Percentiles rank a stretch among this genome's conserved stretches.
These are phyloP conservation scores for Drosophila birchii DNA, from an alignment of 2,888 invertebrate genomes.

Conservation along the genomic window DNA sequence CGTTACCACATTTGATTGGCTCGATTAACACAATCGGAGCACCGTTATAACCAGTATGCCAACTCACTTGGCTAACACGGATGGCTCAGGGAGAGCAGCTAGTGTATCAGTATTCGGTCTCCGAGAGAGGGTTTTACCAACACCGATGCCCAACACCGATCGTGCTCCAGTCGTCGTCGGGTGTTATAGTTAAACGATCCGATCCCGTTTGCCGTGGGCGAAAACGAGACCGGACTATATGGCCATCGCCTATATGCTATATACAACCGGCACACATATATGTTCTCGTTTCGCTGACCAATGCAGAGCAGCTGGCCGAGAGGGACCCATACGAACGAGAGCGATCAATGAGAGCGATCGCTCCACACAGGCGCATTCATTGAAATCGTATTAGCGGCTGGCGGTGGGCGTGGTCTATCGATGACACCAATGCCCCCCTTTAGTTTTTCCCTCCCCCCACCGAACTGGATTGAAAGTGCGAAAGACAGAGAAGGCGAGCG, in stretches of 20 bases:
- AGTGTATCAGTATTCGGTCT: background rate
- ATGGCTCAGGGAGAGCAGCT: constrained; percentile 1
- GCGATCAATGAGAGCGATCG: constrained; percentile 47
- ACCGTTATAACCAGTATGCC: constrained; percentile 78
- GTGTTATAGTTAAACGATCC: constrained; percentile 65
- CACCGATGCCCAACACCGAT: constrained; percentile 20
- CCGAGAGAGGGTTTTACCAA: constrained; percentile 43
- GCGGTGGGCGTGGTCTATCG: constrained; percentile 73
- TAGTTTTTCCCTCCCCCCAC: constrained; percentile 35
- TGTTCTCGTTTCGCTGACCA: constrained; percentile 83
- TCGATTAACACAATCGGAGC: constrained; percentile 83
- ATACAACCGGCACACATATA: constrained; percentile 48
- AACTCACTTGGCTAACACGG: constrained; percentile 31
- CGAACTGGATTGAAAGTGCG: constrained; percentile 33
- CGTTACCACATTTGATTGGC: constrained; percentile 81
- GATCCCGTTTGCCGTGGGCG: constrained; percentile 39
- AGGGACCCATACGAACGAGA: constrained; percentile 53
- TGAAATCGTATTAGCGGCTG: constrained; percentile 43
- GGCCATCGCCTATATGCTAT: constrained; percentile 47
- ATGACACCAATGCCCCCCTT: constrained; percentile 55
- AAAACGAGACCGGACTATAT: constrained; percentile 57
- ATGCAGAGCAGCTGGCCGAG: constrained; percentile 78
- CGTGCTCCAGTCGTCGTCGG: constrained; percentile 54
- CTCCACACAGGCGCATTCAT: constrained; percentile 30
- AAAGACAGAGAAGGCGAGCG: constrained; percentile 2